Conservation (phyloP, 2,797 vertebrate genomes). For the Acomys russatus region DNA sequence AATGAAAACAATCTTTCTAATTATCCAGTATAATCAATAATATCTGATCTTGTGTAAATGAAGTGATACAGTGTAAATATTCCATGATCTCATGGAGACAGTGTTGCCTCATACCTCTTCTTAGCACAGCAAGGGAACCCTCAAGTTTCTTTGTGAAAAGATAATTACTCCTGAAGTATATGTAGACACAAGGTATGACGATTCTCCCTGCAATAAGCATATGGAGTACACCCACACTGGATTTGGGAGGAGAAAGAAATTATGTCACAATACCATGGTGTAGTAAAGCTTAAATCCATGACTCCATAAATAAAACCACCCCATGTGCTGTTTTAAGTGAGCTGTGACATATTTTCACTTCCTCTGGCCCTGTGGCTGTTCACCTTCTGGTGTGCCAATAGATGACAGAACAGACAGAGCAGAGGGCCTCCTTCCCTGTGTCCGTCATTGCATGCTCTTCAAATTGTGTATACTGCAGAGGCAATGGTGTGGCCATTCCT, state of each 20-base stretch:
- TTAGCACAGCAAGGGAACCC: conserved; percentile 68
- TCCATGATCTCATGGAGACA: conserved; percentile 17
- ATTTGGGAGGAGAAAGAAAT: conserved; percentile 54
- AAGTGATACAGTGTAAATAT: conserved; percentile 1
- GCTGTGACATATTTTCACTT: conserved; percentile 80
- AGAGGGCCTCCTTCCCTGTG: conserved; percentile 57
- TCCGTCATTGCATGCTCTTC: conserved; percentile 51
- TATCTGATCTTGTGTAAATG: background rate
- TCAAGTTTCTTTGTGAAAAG: conserved; percentile 50
- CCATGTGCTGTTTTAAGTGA: conserved; percentile 60
- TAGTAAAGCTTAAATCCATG: conserved; percentile 68
- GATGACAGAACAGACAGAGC: conserved; percentile 65
- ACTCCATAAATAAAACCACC: conserved; percentile 74
- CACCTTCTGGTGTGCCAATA: conserved; percentile 80
- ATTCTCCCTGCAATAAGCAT: conserved; percentile 75
- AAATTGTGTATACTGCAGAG: background rate
- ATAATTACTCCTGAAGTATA: conserved; percentile 66
- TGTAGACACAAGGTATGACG: conserved; percentile 66
- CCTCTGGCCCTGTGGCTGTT: conserved; percentile 75
- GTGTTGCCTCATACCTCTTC: background rate
- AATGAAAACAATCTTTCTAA: background rate
- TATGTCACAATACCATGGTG: background rate
- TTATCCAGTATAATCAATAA: background rate
- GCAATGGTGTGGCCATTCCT: background rate
- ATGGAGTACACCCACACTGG: background rate